Base-by-base conservation (phyloP, 1,140 invertebrate genomes). In the Saccostrea echinata region DNA sequence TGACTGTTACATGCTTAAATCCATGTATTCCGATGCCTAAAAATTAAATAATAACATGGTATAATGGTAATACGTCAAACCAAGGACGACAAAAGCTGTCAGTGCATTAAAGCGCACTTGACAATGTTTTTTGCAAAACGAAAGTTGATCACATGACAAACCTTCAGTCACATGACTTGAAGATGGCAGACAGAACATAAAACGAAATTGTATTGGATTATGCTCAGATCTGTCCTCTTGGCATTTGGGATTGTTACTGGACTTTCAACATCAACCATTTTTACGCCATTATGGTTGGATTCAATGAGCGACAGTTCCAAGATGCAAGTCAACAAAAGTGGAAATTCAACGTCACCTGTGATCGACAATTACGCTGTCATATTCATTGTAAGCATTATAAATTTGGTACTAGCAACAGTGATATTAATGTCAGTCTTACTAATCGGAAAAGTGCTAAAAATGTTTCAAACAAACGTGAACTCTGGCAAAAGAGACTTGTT, bases 241-340 rank as follows among this genome's bases (percentile, higher is more conserved):
- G 80, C 88, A 61, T 33, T 43, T 61, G 84, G 88, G 24, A 86
- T 88, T 64, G 85, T 91, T 21, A 11, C 82, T 11, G 88, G 88
- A 68, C 68, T 90, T 24, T 89, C 91, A 4, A 55, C 87, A 13
- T 90, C 91, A 11, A 89, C 91, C 1, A 89, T 91, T 27, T 85
- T 90, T 0, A 91, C 91, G 13, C 91, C 91, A 27, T 43, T 91
- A 43, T 91, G 91, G 91, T 64, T 91, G 6, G 89, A 91, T 33
- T 84, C 88, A 35, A 89, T 89, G 76, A 43, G 11, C 33, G 57
- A 64, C 51, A 52, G 43, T 4, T 35, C 51, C 13, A 76, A 43
- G 35, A 80, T 35, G n/a, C 33, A 51, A 35, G 30, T 8, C 30
- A 35, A 55, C 52, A 84, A 68, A n/a, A 71, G 8, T 88, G 84